Evolutionary conservation across 2,113 vertebrate species (phyloP), one percentile per base, ranked within the genome.

Genomic region (Aythya baeri): DNA sequence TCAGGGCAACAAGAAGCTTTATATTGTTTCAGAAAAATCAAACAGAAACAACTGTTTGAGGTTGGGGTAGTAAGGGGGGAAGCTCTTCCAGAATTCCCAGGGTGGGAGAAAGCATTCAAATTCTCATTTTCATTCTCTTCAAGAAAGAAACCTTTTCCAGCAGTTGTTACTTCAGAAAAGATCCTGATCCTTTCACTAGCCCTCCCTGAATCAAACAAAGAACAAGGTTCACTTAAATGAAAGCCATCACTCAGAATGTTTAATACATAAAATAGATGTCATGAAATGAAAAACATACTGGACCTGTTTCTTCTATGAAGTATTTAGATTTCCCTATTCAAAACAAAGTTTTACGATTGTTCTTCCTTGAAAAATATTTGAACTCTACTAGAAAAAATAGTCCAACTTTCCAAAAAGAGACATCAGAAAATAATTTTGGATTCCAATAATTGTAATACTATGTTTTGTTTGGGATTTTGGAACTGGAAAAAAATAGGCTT

Each of bases 71-170:
- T 7, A 18, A 9, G 18, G 44, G 44, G 17, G 18, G 44, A 18
- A 46, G 46, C 9, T 21, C 22, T 54, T 54, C 52, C 52, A 44
- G 41, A 77, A 61, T n/a, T 88, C 72, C 80, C 79, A 34, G 43
- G 52, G 55, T 50, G 22, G 49, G 6, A n/a, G 38, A 80, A 31
- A 43, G 4, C 72, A 77, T 81, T 86, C 36, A 88, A 55, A 71
- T 55, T 17, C 76, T 91, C 68, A 75, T 94, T 86, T 89, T 58
- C 73, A 86, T 88, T 86, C 89, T 31, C 52, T 73, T 75, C 59
- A 20, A 90, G 55, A 79, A 80, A 83, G 17, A 71, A 94, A 92
- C 61, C 22, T 81, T 91, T 59, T 83, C 68, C 44, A 86, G 55
- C 50, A 55, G 63, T 91, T 86, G 62, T 67, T 84, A 25, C 80